Percentiles rank a stretch among this genome's conserved stretches.
These are phyloP conservation scores for Frieseomelitta varia DNA, from an alignment of 1,140 invertebrate genomes.

Conservation along the genomic window DNA sequence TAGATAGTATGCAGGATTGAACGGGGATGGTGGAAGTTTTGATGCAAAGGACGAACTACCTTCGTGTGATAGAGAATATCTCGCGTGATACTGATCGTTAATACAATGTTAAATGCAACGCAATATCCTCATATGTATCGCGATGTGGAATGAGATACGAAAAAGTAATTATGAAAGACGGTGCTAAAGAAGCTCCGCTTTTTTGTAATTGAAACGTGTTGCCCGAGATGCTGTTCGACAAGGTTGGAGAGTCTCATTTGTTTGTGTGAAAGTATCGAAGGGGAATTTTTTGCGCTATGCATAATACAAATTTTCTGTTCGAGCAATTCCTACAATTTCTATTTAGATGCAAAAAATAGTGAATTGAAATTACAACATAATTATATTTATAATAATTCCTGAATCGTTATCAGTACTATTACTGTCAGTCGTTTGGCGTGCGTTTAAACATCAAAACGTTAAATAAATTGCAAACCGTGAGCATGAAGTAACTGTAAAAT, in stretches of 20 bases:
- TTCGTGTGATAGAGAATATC: background rate
- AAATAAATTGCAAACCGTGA: background rate
- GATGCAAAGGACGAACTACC: background rate
- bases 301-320: too few species aligned
- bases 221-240: background rate
- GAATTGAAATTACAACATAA: too few species aligned
- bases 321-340: too few species aligned
- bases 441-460: background rate
- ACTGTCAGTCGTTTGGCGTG: constrained; percentile 1
- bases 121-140: background rate
- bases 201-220: background rate
- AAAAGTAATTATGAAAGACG: background rate
- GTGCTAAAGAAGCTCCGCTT: background rate
- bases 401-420: background rate
- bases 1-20: background rate
- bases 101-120: background rate
- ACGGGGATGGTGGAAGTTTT: background rate
- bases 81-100: background rate
- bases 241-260: background rate
- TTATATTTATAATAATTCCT: too few species aligned
- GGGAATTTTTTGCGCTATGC: too few species aligned
- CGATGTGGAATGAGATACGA: background rate
- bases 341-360: too few species aligned
- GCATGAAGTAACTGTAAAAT: constrained; percentile 4
- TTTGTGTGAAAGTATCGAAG: background rate